These are phyloP conservation scores for Protomyctophum bolini DNA, from an alignment of 2,113 vertebrate species.

Conservation along the genomic window DNA sequence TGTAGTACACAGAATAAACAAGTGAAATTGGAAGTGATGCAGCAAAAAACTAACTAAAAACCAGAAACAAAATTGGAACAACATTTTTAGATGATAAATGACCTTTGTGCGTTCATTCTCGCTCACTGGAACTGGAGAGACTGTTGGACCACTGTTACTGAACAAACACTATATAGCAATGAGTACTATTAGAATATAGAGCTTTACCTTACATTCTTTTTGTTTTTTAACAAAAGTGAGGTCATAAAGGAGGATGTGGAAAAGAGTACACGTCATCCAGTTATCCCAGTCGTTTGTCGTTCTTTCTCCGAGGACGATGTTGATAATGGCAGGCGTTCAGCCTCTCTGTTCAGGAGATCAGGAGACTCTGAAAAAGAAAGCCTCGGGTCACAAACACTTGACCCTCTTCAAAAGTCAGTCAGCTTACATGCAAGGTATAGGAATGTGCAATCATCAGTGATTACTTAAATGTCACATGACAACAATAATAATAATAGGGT, in stretches of 20 bases:
- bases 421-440: slow-evolving; percentile 16
- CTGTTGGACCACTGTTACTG: too few species aligned
- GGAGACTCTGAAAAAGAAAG: slow-evolving; percentile 64
- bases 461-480: background rate
- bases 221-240: too few species aligned
- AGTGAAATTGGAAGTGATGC: too few species aligned
- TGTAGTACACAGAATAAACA: too few species aligned
- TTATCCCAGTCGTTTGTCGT: background rate
- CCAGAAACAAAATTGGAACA: too few species aligned
- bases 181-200: background rate
- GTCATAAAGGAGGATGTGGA: background rate
- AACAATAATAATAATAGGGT: background rate
- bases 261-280: background rate
- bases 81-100: too few species aligned
- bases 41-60: too few species aligned
- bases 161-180: too few species aligned
- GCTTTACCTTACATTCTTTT: background rate
- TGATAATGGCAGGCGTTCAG: background rate
- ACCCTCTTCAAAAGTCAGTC: slow-evolving; percentile 49
- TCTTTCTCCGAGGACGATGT: background rate
- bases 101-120: too few species aligned
- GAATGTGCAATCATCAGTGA: background rate
- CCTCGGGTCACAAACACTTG: slow-evolving; percentile 57
- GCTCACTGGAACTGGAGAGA: too few species aligned
- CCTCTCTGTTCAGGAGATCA: slow-evolving; percentile 38